These are phyloP conservation scores for Zophobas morio DNA, from an alignment of 1,140 invertebrate genomes.

Conservation along the genomic window DNA sequence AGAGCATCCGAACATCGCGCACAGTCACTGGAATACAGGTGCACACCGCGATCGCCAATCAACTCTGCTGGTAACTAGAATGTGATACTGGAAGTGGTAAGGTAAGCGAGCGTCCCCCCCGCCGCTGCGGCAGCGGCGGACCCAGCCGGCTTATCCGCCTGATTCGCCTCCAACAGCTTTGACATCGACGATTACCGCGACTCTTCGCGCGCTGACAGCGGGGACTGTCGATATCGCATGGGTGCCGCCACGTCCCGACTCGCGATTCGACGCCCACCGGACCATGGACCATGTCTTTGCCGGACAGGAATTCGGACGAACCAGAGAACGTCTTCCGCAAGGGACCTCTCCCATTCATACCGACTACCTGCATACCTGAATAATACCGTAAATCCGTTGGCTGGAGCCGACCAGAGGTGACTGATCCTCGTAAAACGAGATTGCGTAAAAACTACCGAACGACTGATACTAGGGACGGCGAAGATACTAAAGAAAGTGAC, in stretches of 20 bases:
- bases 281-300: no score
- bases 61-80: slow-evolving; percentile 39
- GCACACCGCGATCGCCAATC: slow-evolving; percentile 39
- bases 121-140: slow-evolving; percentile 1
- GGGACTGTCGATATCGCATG: background rate
- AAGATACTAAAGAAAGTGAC: no score
- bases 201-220: slow-evolving; percentile 18
- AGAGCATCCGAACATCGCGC: slow-evolving; percentile 40
- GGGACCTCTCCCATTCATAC: no score
- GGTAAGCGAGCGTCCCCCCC: slow-evolving; percentile 40
- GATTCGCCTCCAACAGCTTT: slow-evolving; percentile 29
- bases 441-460: no score
- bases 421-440: no score
- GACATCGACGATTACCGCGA: slow-evolving; percentile 23
- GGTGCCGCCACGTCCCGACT: background rate
- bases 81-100: slow-evolving; percentile 49
- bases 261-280: background rate
- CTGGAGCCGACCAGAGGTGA: no score
- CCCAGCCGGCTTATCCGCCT: slow-evolving; percentile 10
- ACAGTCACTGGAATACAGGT: slow-evolving; percentile 34
- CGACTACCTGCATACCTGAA: no score
- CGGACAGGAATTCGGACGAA: no score
- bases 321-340: no score
- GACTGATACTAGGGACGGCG: no score
- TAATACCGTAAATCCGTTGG: no score